phyloP scores from a whole-genome alignment of 2,113 vertebrate genomes.

The Hypanus sabinus region DNA sequence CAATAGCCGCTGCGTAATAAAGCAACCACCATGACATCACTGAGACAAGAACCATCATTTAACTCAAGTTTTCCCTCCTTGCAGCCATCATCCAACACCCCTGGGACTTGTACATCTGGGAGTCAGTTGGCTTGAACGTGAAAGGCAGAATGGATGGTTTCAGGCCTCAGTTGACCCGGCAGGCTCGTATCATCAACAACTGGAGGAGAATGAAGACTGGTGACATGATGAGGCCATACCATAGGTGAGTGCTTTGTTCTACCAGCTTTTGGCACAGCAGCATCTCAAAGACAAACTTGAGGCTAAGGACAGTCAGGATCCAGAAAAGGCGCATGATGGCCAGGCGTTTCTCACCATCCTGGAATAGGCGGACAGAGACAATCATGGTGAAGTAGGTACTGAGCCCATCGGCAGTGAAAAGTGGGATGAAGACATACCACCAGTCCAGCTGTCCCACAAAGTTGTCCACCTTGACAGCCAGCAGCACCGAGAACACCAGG shows the following conservation, averaged over 20 bases:
- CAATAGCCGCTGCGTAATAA: not conserved
- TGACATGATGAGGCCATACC: conserved; percentile 86
- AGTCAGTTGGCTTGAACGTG: not conserved
- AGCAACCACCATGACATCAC: not conserved
- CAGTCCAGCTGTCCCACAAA: conserved; percentile 64
- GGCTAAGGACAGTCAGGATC: conserved; percentile 91
- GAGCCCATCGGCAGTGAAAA: conserved; percentile 89
- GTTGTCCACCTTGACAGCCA: conserved; percentile 74
- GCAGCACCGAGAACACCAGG: conserved; percentile 77
- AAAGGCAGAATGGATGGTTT: not conserved
- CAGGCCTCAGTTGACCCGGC: conserved; percentile 76
- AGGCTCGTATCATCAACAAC: conserved; percentile 92
- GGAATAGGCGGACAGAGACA: conserved; percentile 91
- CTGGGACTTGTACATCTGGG: too few species aligned
- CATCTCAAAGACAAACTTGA: conserved; percentile 97
- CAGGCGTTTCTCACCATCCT: conserved; percentile 89
- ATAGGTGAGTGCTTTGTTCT: conserved; percentile 76
- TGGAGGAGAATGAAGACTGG: conserved; percentile 92
- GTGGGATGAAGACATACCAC: conserved; percentile 88
- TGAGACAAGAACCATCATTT: not conserved
- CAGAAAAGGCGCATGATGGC: conserved; percentile 89
- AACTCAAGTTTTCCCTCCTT: not conserved
- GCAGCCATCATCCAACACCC: not conserved
- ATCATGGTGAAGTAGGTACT: conserved; percentile 97
- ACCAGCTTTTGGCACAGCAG: conserved; percentile 91